Evolutionary conservation across 2,113 vertebrate species (phyloP), one percentile per base, ranked within the genome.

Genomic region (Dasyprocta punctata): DNA sequence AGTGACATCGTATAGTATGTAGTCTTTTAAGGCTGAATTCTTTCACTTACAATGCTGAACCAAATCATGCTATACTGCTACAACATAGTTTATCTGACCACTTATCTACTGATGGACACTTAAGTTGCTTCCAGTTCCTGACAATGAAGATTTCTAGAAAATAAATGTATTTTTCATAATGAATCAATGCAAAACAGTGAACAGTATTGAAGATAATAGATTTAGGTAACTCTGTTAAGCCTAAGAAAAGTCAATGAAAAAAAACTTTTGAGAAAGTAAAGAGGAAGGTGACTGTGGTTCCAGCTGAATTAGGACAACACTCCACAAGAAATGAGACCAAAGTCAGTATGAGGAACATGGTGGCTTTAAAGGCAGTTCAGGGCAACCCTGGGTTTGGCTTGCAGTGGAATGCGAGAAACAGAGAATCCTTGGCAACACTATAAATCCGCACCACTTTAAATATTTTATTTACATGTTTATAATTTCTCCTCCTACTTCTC

Each of bases 401-500:
- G 44, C 49, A 26, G 56, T 0, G 49, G 36, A 52, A 24, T 7
- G n/a, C 20, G 71, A 3, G 33, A 71, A 54, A 86, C 1, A 61
- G 30, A 73, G 36, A 75, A 44, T 2, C 19, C 0, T 5, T 22
- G 26, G 7, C 41, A 38, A 38, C 33, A 28, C 49, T 30, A 63
- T 19, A 20, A 65, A 41, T 33, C 16, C 16, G 58, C 11, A 65
- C 24, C 28, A 26, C 54, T 82, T 77, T 56, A 19, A 36, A 33
- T 67, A 82, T 81, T 61, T 82, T 69, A 38, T 44, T 61, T 36
- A 89, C 22, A 44, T 61, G 65, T 88, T 77, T 47, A 58, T 82
- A 22, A 85, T 69, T 82, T 95, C n/a, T 93, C 61, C 19, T 94
- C 20, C 65, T 82, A n/a, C 41, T 69, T 81, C 44, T 91, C 58